Evolutionary conservation across 2,797 vertebrate species (phyloP).

Genomic region (Cossypha dichroa): DNA sequence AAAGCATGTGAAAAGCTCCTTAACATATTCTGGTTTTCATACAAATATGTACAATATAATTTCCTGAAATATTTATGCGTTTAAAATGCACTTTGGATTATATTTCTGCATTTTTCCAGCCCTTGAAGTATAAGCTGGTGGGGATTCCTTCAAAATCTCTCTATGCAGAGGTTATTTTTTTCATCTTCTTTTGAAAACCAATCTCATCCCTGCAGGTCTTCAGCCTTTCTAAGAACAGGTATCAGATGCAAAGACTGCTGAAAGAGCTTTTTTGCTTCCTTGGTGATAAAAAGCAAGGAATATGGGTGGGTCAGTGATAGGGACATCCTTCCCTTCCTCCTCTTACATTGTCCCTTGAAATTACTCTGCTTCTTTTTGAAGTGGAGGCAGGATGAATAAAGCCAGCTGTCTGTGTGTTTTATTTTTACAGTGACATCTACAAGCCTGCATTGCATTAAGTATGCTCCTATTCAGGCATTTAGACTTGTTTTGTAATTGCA

Average conservation of each 20-base stretch:
- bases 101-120: conserved; percentile 27
- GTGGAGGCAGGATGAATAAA: conserved; percentile 53
- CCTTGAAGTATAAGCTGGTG: conserved; percentile 24
- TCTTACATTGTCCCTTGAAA: conserved; percentile 37
- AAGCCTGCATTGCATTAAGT: conserved; percentile 45
- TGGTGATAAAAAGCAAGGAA: conserved; percentile 28
- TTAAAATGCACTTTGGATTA: conserved; percentile 47
- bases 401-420: conserved; percentile 55
- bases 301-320: conserved; percentile 17
- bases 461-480: conserved; percentile 16
- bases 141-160: conserved; percentile 47
- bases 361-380: conserved; percentile 33
- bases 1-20: conserved; percentile 52
- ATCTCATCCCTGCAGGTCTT: conserved; percentile 46
- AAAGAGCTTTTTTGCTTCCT: conserved; percentile 52
- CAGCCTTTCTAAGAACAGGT: conserved; percentile 34
- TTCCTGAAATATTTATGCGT: conserved; percentile 52
- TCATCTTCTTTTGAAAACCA: conserved; percentile 54
- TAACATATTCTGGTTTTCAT: neutral
- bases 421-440: conserved; percentile 56
- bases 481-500: conserved; percentile 63
- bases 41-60: conserved; percentile 37
- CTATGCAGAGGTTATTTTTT: conserved; percentile 32
- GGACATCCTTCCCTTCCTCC: conserved; percentile 21
- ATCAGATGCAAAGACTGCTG: conserved; percentile 46